Percentiles rank a stretch among this genome's conserved stretches.
phyloP scores from a whole-genome alignment of 2,888 invertebrate genomes.

The Corythucha ciliata region DNA sequence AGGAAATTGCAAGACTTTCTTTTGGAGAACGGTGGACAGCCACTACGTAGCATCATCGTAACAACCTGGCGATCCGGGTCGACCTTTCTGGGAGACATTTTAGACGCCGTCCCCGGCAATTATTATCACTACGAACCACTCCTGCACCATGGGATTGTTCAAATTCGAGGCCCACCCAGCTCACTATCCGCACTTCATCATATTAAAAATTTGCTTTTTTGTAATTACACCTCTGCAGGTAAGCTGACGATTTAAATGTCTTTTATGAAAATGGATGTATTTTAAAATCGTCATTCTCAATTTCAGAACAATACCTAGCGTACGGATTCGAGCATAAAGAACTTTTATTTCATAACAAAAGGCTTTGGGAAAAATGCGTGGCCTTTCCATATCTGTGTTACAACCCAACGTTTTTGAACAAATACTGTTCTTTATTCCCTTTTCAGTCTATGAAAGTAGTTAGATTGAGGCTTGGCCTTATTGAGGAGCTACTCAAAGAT shows the following conservation, averaged over 20 bases:
- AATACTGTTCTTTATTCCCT: slow-evolving; percentile 73
- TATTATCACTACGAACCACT: slow-evolving; percentile 87
- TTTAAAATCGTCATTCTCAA: slow-evolving; percentile 3
- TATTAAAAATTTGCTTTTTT: slow-evolving; percentile 62
- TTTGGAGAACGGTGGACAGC: slow-evolving; percentile 59
- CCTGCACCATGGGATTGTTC: slow-evolving; percentile 69
- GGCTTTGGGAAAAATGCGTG: slow-evolving; percentile 73
- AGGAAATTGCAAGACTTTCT: slow-evolving; percentile 57
- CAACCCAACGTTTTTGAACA: slow-evolving; percentile 59
- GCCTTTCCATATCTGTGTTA: slow-evolving; percentile 56
- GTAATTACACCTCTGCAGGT: slow-evolving; percentile 52
- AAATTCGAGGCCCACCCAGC: slow-evolving; percentile 64
- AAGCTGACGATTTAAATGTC: slow-evolving; percentile 47
- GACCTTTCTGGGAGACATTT: slow-evolving; percentile 76
- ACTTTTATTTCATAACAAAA: slow-evolving; percentile 74
- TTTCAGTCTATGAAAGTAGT: slow-evolving; percentile 85
- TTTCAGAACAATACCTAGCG: slow-evolving; percentile 57
- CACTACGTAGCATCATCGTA: slow-evolving; percentile 65
- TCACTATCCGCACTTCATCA: slow-evolving; percentile 57
- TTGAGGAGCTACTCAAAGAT: slow-evolving; percentile 53
- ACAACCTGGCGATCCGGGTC: slow-evolving; percentile 90
- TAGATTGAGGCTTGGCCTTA: slow-evolving; percentile 60
- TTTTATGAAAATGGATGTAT: neutral
- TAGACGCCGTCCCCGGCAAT: slow-evolving; percentile 75
- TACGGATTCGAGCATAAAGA: slow-evolving; percentile 68